Conservation (phyloP, 2,113 vertebrate genomes). For the Gymnarchus niloticus region DNA sequence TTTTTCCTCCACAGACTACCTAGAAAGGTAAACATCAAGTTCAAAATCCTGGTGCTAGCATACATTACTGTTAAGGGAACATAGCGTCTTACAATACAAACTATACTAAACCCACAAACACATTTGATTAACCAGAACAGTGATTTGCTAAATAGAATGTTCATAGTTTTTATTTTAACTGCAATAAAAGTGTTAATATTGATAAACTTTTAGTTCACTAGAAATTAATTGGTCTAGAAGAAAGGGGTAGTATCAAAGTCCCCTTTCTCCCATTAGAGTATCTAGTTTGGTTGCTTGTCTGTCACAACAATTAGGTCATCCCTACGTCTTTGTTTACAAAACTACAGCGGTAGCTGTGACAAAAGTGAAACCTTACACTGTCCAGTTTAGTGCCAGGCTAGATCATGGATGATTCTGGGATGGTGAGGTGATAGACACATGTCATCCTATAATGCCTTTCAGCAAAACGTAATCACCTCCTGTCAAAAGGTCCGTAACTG, state of each 20-base stretch:
- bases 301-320: conserved; percentile 66
- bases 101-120: too few relatives aligned
- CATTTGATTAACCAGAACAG: background rate
- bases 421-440: conserved; percentile 15
- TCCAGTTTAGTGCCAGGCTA: background rate
- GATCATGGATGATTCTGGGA: background rate
- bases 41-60: background rate
- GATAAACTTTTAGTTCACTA: background rate
- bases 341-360: conserved; percentile 10
- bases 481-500: conserved; percentile 15
- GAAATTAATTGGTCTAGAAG: background rate
- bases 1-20: background rate
- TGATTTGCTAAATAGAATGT: background rate
- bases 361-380: conserved; percentile 37
- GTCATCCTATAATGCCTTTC: conserved; percentile 27
- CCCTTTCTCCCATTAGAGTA: conserved; percentile 40
- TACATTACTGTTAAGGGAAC: background rate
- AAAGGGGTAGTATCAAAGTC: background rate
- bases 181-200: background rate
- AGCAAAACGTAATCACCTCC: conserved; percentile 16
- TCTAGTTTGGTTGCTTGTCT: conserved; percentile 49
- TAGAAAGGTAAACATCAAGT: background rate
- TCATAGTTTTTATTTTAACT: background rate
- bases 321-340: conserved; percentile 37
- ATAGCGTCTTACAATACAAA: background rate